A percentile compares a stretch with the other conserved stretches of the same genome.
phyloP scores from a whole-genome alignment of 2,113 vertebrate species.

The Hypanus sabinus region DNA sequence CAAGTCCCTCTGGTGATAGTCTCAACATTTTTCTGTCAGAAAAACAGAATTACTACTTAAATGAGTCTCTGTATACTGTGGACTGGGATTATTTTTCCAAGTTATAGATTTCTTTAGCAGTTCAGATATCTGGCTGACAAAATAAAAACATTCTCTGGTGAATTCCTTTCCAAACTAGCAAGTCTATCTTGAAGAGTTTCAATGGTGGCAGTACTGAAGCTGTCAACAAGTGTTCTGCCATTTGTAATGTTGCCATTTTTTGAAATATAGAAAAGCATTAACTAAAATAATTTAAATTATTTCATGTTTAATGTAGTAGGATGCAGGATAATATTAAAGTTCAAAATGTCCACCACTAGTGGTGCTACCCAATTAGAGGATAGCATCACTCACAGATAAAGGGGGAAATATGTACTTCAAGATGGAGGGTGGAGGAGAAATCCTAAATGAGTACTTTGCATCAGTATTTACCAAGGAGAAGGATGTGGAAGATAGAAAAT shows the following conservation, averaged over 20 bases:
- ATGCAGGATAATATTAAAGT: neutral
- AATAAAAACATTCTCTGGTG: neutral
- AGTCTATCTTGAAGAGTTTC: neutral
- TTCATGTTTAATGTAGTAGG: neutral
- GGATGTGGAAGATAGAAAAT: no score
- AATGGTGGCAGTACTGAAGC: neutral
- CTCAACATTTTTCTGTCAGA: neutral
- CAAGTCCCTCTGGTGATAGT: neutral
- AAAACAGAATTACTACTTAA: neutral
- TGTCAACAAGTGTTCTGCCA: neutral
- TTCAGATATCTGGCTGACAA: slow-evolving; percentile 3
- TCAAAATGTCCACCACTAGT: neutral
- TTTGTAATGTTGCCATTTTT: neutral
- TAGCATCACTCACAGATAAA: no score
- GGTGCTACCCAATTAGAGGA: no score
- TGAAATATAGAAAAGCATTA: neutral
- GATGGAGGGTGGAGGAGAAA: no score
- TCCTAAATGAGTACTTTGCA: no score
- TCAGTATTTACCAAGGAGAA: no score
- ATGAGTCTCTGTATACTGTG: neutral
- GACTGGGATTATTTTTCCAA: neutral
- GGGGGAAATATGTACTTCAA: no score
- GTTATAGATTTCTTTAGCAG: neutral
- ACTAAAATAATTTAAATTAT: neutral
- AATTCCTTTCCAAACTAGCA: neutral